phyloP scores from a whole-genome alignment of 1,140 invertebrate species.

The Listronotus bonariensis region DNA sequence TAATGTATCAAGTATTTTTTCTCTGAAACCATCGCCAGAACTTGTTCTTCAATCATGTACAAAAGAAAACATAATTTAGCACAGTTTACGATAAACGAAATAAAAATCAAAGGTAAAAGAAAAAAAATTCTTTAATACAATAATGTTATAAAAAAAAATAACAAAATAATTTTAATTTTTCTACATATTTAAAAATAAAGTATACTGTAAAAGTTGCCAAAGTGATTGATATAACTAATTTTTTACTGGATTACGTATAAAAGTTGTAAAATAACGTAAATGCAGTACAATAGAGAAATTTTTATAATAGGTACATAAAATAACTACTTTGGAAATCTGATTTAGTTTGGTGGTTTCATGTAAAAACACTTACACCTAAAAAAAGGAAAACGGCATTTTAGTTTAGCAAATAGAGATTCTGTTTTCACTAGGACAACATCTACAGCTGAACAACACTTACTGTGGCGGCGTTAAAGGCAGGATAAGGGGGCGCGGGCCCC shows the following conservation, averaged over 20 bases:
- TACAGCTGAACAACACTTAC: conserved; percentile 22
- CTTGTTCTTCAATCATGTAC: too few species aligned
- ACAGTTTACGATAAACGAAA: background rate
- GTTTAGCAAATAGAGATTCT: conserved; percentile 21
- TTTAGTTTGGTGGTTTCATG: conserved; percentile 7
- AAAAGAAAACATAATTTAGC: too few species aligned
- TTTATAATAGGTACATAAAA: conserved; percentile 10
- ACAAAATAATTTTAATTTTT: conserved; percentile 24
- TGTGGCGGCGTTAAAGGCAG: background rate
- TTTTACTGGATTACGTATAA: conserved; percentile 2
- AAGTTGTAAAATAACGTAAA: background rate
- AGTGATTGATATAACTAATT: conserved; percentile 6
- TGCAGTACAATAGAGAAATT: background rate
- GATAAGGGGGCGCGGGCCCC: conserved; percentile 14
- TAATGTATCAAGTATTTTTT: too few species aligned
- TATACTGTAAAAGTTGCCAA: conserved; percentile 22
- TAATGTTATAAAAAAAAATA: conserved; percentile 30
- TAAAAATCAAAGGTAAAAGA: conserved; percentile 23
- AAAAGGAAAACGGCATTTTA: conserved; percentile 10
- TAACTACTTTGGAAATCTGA: conserved; percentile 18
- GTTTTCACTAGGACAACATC: conserved; percentile 18
- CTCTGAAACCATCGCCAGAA: too few species aligned
- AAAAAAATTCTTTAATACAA: conserved; percentile 28
- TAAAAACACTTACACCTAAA: conserved; percentile 26
- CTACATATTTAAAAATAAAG: conserved; percentile 25